Evolutionary conservation across 1,140 invertebrate species (phyloP).

Genomic region (Tetraneura akinire): DNA sequence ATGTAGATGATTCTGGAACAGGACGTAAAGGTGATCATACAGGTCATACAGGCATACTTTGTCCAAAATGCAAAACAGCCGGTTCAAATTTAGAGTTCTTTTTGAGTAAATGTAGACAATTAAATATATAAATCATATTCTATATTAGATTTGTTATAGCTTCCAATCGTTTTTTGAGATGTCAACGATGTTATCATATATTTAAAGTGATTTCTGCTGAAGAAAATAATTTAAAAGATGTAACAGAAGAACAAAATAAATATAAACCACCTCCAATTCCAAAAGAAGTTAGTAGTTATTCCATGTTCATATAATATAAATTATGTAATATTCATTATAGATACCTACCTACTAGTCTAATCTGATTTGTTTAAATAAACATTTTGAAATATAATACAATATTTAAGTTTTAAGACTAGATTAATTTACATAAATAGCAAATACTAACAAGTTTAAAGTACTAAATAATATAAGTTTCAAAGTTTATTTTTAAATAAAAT

Average conservation of each 20-base stretch:
- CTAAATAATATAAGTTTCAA: too few species aligned
- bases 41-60: conserved; percentile 29
- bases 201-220: conserved; percentile 43
- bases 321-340: too few species aligned
- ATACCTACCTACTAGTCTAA: too few species aligned
- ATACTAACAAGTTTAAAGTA: too few species aligned
- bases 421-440: too few species aligned
- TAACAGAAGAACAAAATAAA: conserved; percentile 34
- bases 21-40: conserved; percentile 21
- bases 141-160: background rate
- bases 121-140: background rate
- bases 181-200: conserved; percentile 44
- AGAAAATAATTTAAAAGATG: conserved; percentile 48
- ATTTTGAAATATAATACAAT: too few species aligned
- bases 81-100: conserved; percentile 33
- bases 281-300: conserved; percentile 36
- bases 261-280: conserved; percentile 37
- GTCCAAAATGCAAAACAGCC: conserved; percentile 36
- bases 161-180: conserved; percentile 47
- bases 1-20: background rate
- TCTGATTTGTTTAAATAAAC: too few species aligned
- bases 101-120: background rate
- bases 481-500: too few species aligned
- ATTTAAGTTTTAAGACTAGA: too few species aligned
- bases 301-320: background rate